phyloP scores from a whole-genome alignment of 2,797 vertebrate species.

The Heterohyrax brucei region DNA sequence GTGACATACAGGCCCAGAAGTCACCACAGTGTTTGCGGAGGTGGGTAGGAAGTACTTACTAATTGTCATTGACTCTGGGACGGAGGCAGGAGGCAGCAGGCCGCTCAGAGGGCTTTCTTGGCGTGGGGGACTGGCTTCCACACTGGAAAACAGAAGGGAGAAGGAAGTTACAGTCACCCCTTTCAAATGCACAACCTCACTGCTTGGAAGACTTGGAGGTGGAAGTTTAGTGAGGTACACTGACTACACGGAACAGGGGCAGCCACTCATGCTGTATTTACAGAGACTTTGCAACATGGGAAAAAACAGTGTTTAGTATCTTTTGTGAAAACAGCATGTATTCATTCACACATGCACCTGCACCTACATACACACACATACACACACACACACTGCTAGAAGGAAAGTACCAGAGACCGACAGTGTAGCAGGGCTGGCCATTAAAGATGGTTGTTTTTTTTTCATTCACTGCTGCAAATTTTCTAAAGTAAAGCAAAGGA shows the following conservation, averaged over 20 bases:
- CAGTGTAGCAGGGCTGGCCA: not conserved
- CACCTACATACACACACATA: not conserved
- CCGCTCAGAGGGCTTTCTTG: constrained; percentile 89
- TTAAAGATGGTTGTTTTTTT: not conserved
- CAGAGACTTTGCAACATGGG: not conserved
- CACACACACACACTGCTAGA: too few relatives aligned
- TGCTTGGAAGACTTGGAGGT: not conserved
- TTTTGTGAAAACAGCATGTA: not conserved
- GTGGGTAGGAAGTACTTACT: constrained; percentile 92
- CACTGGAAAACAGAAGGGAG: constrained; percentile 89
- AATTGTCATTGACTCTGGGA: constrained; percentile 97
- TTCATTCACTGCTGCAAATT: not conserved
- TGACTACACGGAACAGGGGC: not conserved
- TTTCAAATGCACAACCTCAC: not conserved
- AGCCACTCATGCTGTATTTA: not conserved
- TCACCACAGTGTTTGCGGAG: not conserved
- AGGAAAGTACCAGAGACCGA: not conserved
- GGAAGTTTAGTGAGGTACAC: accelerated
- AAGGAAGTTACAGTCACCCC: constrained; percentile 37
- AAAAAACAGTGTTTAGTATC: not conserved
- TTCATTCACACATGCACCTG: accelerated
- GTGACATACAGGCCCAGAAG: accelerated
- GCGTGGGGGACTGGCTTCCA: constrained; percentile 92
- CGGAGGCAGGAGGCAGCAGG: constrained; percentile 91
- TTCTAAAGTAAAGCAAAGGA: not conserved